Evolutionary conservation across 1,140 invertebrate genomes (phyloP), one percentile per base, ranked within the genome.

Genomic region (Parapsyche elsis): DNA sequence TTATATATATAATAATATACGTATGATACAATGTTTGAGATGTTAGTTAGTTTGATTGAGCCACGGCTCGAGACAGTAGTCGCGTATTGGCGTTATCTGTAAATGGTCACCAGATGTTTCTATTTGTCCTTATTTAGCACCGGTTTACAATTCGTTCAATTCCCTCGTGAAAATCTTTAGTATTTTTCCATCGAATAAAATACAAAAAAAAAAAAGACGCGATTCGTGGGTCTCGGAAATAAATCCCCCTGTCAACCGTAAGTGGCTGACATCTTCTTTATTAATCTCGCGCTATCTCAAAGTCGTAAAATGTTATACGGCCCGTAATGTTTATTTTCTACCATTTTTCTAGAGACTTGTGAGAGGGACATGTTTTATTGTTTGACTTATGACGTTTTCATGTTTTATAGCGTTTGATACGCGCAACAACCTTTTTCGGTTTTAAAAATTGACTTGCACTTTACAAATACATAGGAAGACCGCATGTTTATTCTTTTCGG

Each of bases 191-290:
- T 4, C 30, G 30, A 7, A n/a, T n/a, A n/a, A n/a, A n/a, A n/a
- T n/a, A n/a, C n/a, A n/a, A n/a, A n/a, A n/a, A n/a, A 38, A 38
- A 38, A 38, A 38, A 38, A 38, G 1, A 38, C 30, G 30, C 30
- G 2, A 38, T 38, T 38, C 30, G 30, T 38, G 49, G 49, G 10
- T 16, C 49, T 53, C 4, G 16, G 59, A 67, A 67, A 67, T 26
- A 67, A 67, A 67, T 67, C 21, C 64, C 9, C 64, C 14, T 24
- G 64, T 67, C 24, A 67, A 61, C 16, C 59, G 59, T 10, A 21
- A 14, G 49, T 12, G 64, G 12, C 24, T 26, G 64, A 67, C 64
- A 67, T 67, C 64, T 67, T 67, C 64, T 67, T 67, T 67, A 67
- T 67, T 67, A 67, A 67, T 67, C 64, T 24, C 9, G 64, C 24